Conservation (phyloP, 2,113 vertebrate genomes). For the Thunnus maccoyii region DNA sequence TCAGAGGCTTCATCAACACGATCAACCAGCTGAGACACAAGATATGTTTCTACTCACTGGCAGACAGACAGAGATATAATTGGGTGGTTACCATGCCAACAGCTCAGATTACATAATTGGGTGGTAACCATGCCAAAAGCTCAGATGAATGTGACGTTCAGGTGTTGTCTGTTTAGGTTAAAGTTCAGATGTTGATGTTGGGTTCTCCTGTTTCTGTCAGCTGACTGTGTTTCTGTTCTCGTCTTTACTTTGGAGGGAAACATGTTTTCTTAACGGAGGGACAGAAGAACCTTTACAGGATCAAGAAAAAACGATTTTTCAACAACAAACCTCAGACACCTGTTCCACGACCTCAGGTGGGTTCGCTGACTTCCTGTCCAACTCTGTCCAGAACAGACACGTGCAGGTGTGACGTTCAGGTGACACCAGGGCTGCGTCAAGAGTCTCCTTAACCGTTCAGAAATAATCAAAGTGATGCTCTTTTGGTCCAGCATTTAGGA, state of each 20-base stretch:
- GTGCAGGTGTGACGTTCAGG: background rate
- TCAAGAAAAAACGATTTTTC: conserved; percentile 91
- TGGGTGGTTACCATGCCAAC: too few relatives aligned
- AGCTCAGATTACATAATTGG: too few relatives aligned
- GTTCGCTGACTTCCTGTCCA: conserved; percentile 6
- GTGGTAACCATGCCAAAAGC: too few relatives aligned
- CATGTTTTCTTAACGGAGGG: conserved; percentile 98
- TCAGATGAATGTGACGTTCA: too few relatives aligned
- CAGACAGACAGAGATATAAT: too few relatives aligned
- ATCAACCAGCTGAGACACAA: conserved; percentile 78
- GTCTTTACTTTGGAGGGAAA: conserved; percentile 92
- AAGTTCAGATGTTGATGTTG: background rate
- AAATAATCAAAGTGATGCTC: too few relatives aligned
- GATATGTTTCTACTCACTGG: conserved; percentile 56
- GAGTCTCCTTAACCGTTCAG: too few relatives aligned
- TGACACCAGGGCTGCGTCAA: too few relatives aligned
- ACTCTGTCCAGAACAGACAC: too few relatives aligned
- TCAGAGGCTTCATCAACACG: conserved; percentile 78
- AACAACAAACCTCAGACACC: conserved; percentile 91
- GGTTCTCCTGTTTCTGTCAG: background rate
- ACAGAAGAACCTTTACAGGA: conserved; percentile 98
- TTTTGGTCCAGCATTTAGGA: too few relatives aligned
- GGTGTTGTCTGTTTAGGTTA: background rate
- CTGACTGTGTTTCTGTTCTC: background rate
- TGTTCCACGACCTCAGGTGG: conserved; percentile 45